Conservation (phyloP, 2,888 invertebrate genomes). For the Parasteatoda lunata region DNA sequence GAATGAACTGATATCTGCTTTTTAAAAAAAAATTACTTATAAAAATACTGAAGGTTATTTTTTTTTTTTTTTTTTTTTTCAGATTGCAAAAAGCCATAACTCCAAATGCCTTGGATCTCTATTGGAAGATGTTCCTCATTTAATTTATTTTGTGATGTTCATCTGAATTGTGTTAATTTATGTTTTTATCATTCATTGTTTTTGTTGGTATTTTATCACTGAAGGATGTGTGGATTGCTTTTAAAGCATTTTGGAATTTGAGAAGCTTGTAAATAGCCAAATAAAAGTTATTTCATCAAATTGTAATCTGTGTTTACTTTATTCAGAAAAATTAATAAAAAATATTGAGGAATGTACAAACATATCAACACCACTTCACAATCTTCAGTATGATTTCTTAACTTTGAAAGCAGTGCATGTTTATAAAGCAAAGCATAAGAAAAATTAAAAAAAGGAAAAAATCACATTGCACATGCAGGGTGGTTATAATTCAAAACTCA, state of each 20-base stretch:
- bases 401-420: too few relatives aligned
- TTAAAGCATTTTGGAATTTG: slow-evolving; percentile 18
- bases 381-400: too few relatives aligned
- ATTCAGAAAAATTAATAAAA: too few relatives aligned
- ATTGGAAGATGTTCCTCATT: slow-evolving; percentile 48
- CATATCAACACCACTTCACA: too few relatives aligned
- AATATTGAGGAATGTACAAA: too few relatives aligned
- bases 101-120: slow-evolving; percentile 28
- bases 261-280: slow-evolving; percentile 58
- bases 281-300: slow-evolving; percentile 19
- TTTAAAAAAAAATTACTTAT: background rate
- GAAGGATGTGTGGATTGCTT: slow-evolving; percentile 30
- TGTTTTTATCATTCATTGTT: slow-evolving; percentile 35
- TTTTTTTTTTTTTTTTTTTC: slow-evolving; percentile 30
- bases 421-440: too few relatives aligned
- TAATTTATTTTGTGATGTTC: slow-evolving; percentile 59
- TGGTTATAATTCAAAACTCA: too few relatives aligned
- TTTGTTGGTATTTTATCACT: slow-evolving; percentile 50
- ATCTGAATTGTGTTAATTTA: slow-evolving; percentile 37
- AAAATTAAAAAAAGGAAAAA: too few relatives aligned
- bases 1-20: background rate
- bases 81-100: slow-evolving; percentile 61
- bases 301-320: too few relatives aligned
- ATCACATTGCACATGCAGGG: too few relatives aligned
- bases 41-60: background rate